Evolutionary conservation across 1,140 invertebrate genomes (phyloP).

Genomic region (Cydia amplana): DNA sequence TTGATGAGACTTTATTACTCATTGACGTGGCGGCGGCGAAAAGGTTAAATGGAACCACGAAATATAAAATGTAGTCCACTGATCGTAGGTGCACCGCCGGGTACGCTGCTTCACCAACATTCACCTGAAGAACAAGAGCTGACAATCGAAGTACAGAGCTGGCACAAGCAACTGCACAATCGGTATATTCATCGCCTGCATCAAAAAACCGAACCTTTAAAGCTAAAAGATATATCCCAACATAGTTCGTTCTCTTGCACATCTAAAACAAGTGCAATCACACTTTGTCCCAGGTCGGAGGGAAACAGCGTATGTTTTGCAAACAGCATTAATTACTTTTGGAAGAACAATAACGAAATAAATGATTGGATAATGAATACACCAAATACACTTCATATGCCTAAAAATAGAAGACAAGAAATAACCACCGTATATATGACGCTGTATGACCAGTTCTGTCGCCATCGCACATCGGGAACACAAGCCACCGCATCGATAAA

Average conservation of each 20-base stretch:
- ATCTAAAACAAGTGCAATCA: background rate
- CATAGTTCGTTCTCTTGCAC: background rate
- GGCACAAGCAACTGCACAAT: conserved; percentile 11
- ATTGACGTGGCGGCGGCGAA: no score
- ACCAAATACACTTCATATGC: conserved; percentile 14
- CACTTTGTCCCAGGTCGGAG: conserved; percentile 34
- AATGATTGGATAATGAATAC: background rate
- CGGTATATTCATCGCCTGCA: background rate
- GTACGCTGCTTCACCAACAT: conserved; percentile 50
- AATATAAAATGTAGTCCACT: conserved; percentile 51
- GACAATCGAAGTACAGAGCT: conserved; percentile 36
- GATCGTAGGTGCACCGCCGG: conserved; percentile 56
- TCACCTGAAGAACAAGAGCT: conserved; percentile 47
- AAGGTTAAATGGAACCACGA: conserved; percentile 30
- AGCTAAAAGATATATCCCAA: background rate
- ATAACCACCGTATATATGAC: conserved; percentile 64
- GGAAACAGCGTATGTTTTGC: conserved; percentile 39
- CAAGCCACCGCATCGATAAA: conserved; percentile 72
- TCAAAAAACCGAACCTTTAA: background rate
- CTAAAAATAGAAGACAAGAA: conserved; percentile 49
- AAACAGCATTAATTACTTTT: conserved; percentile 40
- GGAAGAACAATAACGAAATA: background rate
- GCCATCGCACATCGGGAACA: conserved; percentile 54
- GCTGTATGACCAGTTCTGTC: conserved; percentile 48
- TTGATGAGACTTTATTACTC: no score